Conservation (phyloP, 2,888 invertebrate species). For the Plemyria rubiginata region DNA sequence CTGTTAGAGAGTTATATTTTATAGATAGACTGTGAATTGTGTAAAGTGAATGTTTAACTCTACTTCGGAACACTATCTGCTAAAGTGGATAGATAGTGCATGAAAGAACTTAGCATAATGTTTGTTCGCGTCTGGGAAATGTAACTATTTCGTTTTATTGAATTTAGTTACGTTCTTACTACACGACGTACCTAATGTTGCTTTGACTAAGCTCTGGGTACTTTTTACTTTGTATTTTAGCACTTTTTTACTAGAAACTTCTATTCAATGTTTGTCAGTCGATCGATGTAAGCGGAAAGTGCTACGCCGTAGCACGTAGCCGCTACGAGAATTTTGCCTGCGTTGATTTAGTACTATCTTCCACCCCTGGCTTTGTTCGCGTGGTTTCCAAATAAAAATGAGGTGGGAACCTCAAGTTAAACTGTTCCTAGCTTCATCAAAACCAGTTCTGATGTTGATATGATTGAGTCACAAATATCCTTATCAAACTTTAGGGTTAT, state of each 20-base stretch:
- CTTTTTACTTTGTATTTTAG: slow-evolving; percentile 1
- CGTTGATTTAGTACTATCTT: not conserved
- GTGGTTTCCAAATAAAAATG: not conserved
- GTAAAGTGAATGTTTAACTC: slow-evolving; percentile 37
- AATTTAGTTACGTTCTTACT: slow-evolving; percentile 9
- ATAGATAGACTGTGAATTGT: slow-evolving; percentile 17
- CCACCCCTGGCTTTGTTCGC: not conserved
- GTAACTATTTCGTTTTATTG: slow-evolving; percentile 30
- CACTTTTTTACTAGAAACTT: not conserved
- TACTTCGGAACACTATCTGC: slow-evolving; percentile 40
- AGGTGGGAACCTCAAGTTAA: too few species aligned
- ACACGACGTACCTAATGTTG: slow-evolving; percentile 7
- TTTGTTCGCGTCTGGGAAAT: slow-evolving; percentile 32
- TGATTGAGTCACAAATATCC: too few species aligned
- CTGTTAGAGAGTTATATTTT: slow-evolving; percentile 7
- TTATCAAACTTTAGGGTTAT: too few species aligned
- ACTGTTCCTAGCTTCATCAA: too few species aligned
- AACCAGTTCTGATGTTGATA: too few species aligned
- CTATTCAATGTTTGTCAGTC: not conserved
- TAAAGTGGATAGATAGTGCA: slow-evolving; percentile 47
- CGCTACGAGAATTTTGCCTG: not conserved
- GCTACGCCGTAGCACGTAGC: slow-evolving; percentile 16
- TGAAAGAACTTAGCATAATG: slow-evolving; percentile 36
- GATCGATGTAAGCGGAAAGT: slow-evolving; percentile 2
- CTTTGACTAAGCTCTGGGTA: not conserved